Conservation (phyloP, 2,797 vertebrate genomes). For the Nyctibius grandis region DNA sequence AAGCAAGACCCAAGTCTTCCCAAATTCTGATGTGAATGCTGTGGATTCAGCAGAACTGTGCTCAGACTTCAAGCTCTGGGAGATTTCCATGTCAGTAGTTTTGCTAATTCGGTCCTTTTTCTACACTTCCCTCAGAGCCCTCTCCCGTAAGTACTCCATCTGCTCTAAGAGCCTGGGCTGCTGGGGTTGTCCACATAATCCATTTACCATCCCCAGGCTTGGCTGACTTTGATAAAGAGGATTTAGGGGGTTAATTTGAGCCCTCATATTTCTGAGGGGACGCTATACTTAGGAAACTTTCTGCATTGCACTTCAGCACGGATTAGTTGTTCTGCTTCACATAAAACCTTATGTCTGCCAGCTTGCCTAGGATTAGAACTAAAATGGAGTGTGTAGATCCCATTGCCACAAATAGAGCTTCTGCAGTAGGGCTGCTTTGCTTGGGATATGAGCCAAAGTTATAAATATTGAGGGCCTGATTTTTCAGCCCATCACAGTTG, state of each 20-base stretch:
- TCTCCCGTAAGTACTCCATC: constrained; percentile 21
- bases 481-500: constrained; percentile 34
- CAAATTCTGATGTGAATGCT: neutral
- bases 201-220: constrained; percentile 41
- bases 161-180: neutral
- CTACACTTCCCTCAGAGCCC: neutral
- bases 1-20: neutral
- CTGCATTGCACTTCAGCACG: constrained; percentile 7
- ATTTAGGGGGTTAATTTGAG: constrained; percentile 63
- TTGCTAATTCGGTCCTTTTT: constrained; percentile 8
- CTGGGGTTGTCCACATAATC: constrained; percentile 10
- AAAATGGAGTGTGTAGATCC: constrained; percentile 58
- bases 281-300: constrained; percentile 55
- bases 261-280: constrained; percentile 55
- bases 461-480: constrained; percentile 58
- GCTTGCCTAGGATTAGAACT: constrained; percentile 59
- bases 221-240: constrained; percentile 59
- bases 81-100: constrained; percentile 7
- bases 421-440: constrained; percentile 40
- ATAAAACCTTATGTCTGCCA: constrained; percentile 65
- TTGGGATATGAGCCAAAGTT: constrained; percentile 61
- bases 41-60: neutral
- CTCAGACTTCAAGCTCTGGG: neutral
- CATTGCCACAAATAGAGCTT: constrained; percentile 59
- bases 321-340: constrained; percentile 68